These are phyloP conservation scores for Ornithoptera alexandrae DNA, from an alignment of 2,888 invertebrate species.

Conservation along the genomic window DNA sequence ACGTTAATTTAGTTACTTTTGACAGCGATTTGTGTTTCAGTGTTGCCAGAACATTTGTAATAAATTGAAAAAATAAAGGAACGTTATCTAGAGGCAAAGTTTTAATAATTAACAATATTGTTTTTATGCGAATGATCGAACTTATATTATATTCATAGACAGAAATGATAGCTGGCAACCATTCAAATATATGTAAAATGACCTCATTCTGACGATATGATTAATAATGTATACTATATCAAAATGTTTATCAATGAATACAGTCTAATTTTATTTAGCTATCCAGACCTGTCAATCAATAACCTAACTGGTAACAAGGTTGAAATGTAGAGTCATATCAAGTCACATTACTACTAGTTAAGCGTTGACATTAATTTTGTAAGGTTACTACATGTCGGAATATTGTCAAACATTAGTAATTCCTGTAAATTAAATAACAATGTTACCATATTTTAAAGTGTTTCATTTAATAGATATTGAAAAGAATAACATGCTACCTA, in stretches of 20 bases:
- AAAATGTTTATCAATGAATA: constrained; percentile 13
- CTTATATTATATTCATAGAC: neutral
- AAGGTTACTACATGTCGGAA: constrained; percentile 67
- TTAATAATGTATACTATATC: constrained; percentile 25
- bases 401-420: constrained; percentile 77
- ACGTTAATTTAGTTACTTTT: constrained; percentile 1
- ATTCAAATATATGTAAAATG: neutral
- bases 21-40: neutral
- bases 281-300: constrained; percentile 4
- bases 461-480: constrained; percentile 11
- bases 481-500: neutral
- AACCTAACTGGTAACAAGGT: constrained; percentile 34
- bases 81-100: neutral
- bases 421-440: constrained; percentile 78
- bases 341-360: constrained; percentile 65
- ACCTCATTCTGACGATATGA: constrained; percentile 5
- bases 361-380: constrained; percentile 77
- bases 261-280: constrained; percentile 15
- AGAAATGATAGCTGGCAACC: neutral
- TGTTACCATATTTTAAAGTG: constrained; percentile 61
- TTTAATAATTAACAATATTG: neutral
- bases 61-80: neutral
- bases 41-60: neutral
- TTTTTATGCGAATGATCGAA: neutral
- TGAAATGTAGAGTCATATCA: constrained; percentile 71